These are phyloP conservation scores for Caenorhabditis brenneri DNA, from an alignment of 1,140 invertebrate species.

Conservation along the genomic window DNA sequence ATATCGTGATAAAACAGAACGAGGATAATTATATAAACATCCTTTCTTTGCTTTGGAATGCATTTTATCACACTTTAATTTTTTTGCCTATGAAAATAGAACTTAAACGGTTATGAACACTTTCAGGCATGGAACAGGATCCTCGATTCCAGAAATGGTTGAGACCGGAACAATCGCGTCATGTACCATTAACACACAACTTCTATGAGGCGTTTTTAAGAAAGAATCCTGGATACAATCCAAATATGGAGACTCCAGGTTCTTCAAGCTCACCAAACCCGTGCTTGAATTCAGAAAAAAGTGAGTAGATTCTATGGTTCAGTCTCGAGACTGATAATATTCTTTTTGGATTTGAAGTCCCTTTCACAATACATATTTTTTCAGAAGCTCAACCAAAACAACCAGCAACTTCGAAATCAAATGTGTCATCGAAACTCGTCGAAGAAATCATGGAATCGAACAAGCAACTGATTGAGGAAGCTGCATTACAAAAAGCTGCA, in stretches of 20 bases:
- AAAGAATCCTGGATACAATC: background rate
- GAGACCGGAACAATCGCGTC: background rate
- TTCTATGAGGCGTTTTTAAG: conserved; percentile 10
- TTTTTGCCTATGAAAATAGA: background rate
- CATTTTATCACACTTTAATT: background rate
- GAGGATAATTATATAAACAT: background rate
- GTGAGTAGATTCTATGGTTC: background rate
- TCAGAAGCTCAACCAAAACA: background rate
- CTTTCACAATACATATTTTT: no score
- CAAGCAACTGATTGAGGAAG: background rate
- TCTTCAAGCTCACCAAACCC: background rate
- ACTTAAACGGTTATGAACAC: background rate
- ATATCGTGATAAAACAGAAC: background rate
- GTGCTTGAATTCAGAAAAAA: background rate
- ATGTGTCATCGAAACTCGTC: background rate
- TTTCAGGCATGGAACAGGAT: background rate
- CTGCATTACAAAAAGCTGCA: conserved; percentile 4
- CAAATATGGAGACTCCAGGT: background rate
- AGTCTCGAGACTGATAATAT: background rate
- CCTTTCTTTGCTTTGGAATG: background rate
- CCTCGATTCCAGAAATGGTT: background rate
- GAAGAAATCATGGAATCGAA: background rate
- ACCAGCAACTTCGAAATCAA: background rate
- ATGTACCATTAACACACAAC: background rate
- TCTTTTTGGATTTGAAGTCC: no score